Evolutionary conservation across 2,797 vertebrate species (phyloP).

Genomic region (Crenuchus spilurus): DNA sequence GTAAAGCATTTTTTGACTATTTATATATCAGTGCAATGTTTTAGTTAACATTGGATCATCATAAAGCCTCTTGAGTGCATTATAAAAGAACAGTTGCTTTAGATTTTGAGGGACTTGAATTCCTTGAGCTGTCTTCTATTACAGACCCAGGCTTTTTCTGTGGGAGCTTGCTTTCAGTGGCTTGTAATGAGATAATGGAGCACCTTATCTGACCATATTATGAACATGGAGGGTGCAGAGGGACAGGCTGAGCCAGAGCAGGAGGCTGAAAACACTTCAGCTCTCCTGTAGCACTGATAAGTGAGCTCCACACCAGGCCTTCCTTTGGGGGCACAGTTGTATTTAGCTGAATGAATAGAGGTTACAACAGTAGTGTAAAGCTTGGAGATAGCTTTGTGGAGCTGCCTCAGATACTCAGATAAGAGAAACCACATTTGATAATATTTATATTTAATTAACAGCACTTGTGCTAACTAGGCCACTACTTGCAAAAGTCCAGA

Average conservation of each 20-base stretch:
- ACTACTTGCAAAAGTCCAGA: neutral
- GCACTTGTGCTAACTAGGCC: neutral
- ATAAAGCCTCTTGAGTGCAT: no score
- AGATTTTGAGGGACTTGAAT: neutral
- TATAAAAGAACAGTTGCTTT: neutral
- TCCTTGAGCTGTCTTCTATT: neutral
- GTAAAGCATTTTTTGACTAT: no score
- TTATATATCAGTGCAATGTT: no score
- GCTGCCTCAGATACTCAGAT: conserved; percentile 61
- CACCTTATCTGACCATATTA: conserved; percentile 76
- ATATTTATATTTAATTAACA: conserved; percentile 77
- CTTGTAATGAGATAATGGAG: conserved; percentile 74
- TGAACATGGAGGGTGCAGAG: conserved; percentile 68
- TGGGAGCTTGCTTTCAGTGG: conserved; percentile 57
- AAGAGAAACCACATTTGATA: conserved; percentile 72
- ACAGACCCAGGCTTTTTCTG: conserved; percentile 36
- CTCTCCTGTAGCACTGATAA: conserved; percentile 5
- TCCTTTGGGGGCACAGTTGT: neutral
- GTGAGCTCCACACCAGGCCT: neutral
- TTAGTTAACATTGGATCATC: no score
- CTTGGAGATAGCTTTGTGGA: conserved; percentile 72
- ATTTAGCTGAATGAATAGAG: neutral
- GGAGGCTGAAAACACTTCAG: conserved; percentile 1
- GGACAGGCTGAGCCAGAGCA: conserved; percentile 12
- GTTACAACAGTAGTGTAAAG: conserved; percentile 23